Percentiles rank a stretch among this genome's conserved stretches.
Conservation (phyloP, 1,140 invertebrate genomes). For the Aphaenogaster rudis region DNA sequence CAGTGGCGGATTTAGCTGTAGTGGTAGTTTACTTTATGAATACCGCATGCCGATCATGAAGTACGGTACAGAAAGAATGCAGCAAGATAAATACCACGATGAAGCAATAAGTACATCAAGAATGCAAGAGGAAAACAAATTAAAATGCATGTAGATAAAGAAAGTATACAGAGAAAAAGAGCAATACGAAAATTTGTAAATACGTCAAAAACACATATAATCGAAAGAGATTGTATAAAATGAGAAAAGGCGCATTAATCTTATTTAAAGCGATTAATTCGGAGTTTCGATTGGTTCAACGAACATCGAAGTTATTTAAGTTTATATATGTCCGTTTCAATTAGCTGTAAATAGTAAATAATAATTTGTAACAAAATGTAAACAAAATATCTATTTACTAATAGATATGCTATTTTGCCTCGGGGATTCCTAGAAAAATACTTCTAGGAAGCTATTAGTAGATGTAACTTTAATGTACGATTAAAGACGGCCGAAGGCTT, state of each 20-base stretch:
- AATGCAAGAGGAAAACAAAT: not conserved
- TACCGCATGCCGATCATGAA: not conserved
- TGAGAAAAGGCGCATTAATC: not conserved
- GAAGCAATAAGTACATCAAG: not conserved
- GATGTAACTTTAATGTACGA: too few relatives aligned
- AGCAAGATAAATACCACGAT: not conserved
- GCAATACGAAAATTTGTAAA: not conserved
- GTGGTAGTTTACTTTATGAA: not conserved
- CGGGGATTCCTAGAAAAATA: not conserved
- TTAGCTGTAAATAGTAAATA: conserved; percentile 4
- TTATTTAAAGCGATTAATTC: not conserved
- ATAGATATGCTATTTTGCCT: not conserved
- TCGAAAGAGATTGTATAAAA: not conserved
- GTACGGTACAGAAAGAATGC: not conserved
- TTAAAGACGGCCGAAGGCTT: too few relatives aligned
- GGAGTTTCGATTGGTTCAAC: not conserved
- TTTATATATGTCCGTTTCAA: not conserved
- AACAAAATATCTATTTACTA: not conserved
- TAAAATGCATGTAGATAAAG: not conserved
- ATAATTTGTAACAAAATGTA: not conserved
- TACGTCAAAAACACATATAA: not conserved
- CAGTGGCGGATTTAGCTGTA: not conserved
- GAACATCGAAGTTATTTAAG: not conserved
- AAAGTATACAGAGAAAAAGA: not conserved
- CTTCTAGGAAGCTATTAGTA: not conserved